These are phyloP conservation scores for Polia nebulosa DNA, from an alignment of 2,888 invertebrate genomes.

Conservation along the genomic window DNA sequence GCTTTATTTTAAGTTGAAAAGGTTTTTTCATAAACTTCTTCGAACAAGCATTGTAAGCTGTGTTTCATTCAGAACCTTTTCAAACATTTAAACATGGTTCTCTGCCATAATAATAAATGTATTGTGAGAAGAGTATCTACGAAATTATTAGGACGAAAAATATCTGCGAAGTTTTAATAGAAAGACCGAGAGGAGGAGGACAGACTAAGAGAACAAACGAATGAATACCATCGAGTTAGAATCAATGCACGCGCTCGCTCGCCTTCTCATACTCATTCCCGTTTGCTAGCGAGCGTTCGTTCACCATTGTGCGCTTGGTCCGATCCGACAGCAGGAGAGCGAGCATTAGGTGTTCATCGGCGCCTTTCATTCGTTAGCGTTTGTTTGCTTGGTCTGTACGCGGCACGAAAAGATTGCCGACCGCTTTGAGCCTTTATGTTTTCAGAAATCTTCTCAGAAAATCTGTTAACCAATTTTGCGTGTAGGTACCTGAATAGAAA, in stretches of 20 bases:
- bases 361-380: not conserved
- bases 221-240: not conserved
- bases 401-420: not conserved
- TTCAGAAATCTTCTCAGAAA: conserved; percentile 2
- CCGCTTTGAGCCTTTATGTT: not conserved
- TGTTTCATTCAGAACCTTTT: not conserved
- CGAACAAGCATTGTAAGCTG: not conserved
- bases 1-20: conserved; percentile 5
- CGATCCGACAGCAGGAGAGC: not conserved
- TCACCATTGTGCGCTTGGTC: not conserved
- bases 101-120: not conserved
- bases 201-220: not conserved
- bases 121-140: not conserved
- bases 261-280: not conserved
- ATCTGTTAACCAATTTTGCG: conserved; percentile 31
- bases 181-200: not conserved
- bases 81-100: not conserved
- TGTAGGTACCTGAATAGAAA: conserved; percentile 14
- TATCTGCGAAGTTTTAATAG: conserved; percentile 17
- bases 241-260: not conserved
- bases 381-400: not conserved
- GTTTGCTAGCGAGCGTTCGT: not conserved
- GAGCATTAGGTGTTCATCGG: not conserved
- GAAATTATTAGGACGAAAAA: not conserved
- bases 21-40: not conserved